Conservation (phyloP, 2,888 invertebrate species). For the Epirrhoe alternata region DNA sequence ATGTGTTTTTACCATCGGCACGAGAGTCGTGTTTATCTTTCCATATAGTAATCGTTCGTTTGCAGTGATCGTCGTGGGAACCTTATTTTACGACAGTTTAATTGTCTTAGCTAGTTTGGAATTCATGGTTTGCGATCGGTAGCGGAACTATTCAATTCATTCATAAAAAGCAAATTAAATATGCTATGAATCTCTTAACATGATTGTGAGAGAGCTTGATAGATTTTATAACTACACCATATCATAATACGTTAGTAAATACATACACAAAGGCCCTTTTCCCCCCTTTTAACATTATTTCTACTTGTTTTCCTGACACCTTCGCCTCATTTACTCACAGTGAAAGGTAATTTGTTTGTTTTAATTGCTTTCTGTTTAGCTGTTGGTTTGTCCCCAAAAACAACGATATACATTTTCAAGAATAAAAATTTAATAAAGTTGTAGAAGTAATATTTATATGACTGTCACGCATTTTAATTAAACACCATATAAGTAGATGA, state of each 20-base stretch:
- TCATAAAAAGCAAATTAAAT: background rate
- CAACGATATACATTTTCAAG: background rate
- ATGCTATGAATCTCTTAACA: background rate
- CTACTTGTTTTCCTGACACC: no score
- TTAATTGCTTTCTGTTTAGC: no score
- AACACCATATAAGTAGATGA: constrained; percentile 54
- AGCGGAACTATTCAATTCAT: constrained; percentile 35
- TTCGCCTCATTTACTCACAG: no score
- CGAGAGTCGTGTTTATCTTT: constrained; percentile 80
- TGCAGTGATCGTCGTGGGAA: constrained; percentile 77
- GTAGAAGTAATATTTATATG: constrained; percentile 48
- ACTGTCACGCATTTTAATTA: constrained; percentile 54
- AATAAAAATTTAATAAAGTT: constrained; percentile 38
- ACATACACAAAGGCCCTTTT: background rate
- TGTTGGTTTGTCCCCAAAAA: background rate
- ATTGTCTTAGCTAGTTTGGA: constrained; percentile 68
- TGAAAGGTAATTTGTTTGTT: no score
- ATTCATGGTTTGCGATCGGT: constrained; percentile 57
- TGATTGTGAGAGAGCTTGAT: background rate
- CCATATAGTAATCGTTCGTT: constrained; percentile 70
- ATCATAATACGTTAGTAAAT: constrained; percentile 4
- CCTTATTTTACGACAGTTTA: constrained; percentile 75
- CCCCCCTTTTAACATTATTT: no score
- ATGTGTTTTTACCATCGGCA: constrained; percentile 81
- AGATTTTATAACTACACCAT: background rate